Conservation (phyloP, 2,113 vertebrate species). For the Microtus pennsylvanicus region DNA sequence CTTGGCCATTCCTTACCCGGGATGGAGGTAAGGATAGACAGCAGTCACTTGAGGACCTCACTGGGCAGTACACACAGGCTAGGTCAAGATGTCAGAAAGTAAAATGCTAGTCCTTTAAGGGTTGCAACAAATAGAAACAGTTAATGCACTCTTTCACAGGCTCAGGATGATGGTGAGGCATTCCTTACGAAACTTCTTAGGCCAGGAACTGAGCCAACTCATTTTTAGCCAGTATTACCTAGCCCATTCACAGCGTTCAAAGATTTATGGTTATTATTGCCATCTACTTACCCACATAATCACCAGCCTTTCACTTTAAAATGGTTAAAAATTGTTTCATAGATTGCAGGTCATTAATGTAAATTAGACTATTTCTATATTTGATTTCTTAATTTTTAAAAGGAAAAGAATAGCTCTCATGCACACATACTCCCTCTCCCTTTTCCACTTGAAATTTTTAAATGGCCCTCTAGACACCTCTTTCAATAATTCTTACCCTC, state of each 20-base stretch:
- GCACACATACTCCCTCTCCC: neutral
- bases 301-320: slow-evolving; percentile 79
- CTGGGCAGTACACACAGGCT: rapidly evolving
- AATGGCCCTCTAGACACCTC: slow-evolving; percentile 82
- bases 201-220: slow-evolving; percentile 45
- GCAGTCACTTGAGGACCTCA: neutral
- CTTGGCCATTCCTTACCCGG: neutral
- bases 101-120: neutral
- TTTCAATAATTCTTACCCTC: slow-evolving; percentile 84
- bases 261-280: slow-evolving; percentile 77
- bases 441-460: slow-evolving; percentile 80
- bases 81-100: neutral
- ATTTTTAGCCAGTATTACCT: slow-evolving; percentile 61
- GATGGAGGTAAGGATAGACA: neutral
- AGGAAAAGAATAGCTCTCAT: slow-evolving; percentile 72
- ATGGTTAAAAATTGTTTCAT: slow-evolving; percentile 82
- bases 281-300: slow-evolving; percentile 72
- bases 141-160: neutral
- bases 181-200: slow-evolving; percentile 31
- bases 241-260: neutral
- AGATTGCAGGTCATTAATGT: slow-evolving; percentile 81
- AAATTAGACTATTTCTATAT: slow-evolving; percentile 81
- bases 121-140: neutral
- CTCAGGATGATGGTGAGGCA: neutral
- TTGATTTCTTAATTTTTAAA: slow-evolving; percentile 84